Evolutionary conservation across 2,888 invertebrate species (phyloP), one percentile per base, ranked within the genome.

Genomic region (Lasioglossum calceatum): DNA sequence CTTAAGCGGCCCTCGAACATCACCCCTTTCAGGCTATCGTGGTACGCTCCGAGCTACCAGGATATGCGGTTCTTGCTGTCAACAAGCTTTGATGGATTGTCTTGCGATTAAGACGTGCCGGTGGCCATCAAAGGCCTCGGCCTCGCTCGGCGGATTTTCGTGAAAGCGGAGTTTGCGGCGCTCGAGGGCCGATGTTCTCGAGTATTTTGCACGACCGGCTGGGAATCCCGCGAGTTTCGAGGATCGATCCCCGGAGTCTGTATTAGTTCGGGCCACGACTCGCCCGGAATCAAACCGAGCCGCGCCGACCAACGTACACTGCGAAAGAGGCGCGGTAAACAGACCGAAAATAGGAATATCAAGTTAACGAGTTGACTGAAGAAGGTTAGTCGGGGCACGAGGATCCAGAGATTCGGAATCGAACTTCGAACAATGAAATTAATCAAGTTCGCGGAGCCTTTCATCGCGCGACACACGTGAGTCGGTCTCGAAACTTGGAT

Each of bases 41-140:
- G 23, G 42, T 39, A 12, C 44, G 16, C 72, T 74, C 27, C 2
- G 42, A n/a, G 27, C 47, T 16, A 23, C 16, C 27, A 27, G 4
- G 14, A 67, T 71, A 70, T 70, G 61, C 27, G n/a, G 39, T 50
- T 58, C 70, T 67, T 61, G 75, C 58, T 79, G 79, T 86, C 82
- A 58, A 73, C 77, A 79, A 88, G 79, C 82, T 87, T 81, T 71
- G 87, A 87, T 27, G 77, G 81, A 87, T 90, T 71, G 85, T 87
- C 80, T 80, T 74, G 77, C 47, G 84, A 85, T 90, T 85, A 82
- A 80, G 80, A 78, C 54, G 47, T 27, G 27, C 64, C 16, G 36
- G 16, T 36, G 76, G 54, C 23, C 42, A 19, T 73, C 82, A 54
- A 86, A 76, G 61, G 47, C 3, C 10, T 61, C 58, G 36, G n/a